Base-by-base conservation (phyloP, 2,888 invertebrate genomes). In the Eupithecia subumbrata region DNA sequence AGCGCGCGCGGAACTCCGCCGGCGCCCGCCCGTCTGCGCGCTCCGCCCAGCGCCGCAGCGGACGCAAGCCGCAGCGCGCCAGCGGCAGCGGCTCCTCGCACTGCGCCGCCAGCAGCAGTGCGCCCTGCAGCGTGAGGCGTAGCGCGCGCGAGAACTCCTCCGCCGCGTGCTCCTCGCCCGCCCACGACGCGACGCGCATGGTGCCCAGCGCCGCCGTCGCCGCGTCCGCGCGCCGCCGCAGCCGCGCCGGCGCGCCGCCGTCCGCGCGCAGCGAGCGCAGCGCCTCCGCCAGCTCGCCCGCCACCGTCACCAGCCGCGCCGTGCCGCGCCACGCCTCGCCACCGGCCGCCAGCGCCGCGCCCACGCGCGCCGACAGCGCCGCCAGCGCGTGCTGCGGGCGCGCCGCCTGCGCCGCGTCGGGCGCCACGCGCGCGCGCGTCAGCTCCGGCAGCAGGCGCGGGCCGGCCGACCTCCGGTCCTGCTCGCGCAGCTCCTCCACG, bases 81-180 rank as follows among this genome's bases (percentile, higher is more conserved):
- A 75, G 70, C 16, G 66, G 70, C 72, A 75, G 70, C 72, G 72
- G 66, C 69, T 34, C 71, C 43, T 52, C 72, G 22, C 43, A n/a
- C 69, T 64, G 72, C 43, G 0, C 60, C 11, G n/a, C 22, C 71
- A 48, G 67, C 34, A 37, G 67, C 25, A 68, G 37, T 11, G 64
- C 64, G 64, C 64, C 76, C 25, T 56, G 60, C 60, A 74, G 74
- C 67, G 64, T 66, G 16, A 66, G 64, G 34, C 43, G 72, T 63
- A 77, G 72, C 70, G 72, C 64, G 72, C 72, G 72, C 70, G 70
- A 72, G 72, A 77, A 77, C 74, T 72, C 74, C 67, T 77, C 77
- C 60, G 77, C 74, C 60, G 67, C 72, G 70, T 75, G 66, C 67
- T 72, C 77, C 14, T 56, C 70, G 30, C 74, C 77, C 48, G 74